phyloP scores from a whole-genome alignment of 2,888 invertebrate genomes.

The Tenthredo distinguenda region DNA sequence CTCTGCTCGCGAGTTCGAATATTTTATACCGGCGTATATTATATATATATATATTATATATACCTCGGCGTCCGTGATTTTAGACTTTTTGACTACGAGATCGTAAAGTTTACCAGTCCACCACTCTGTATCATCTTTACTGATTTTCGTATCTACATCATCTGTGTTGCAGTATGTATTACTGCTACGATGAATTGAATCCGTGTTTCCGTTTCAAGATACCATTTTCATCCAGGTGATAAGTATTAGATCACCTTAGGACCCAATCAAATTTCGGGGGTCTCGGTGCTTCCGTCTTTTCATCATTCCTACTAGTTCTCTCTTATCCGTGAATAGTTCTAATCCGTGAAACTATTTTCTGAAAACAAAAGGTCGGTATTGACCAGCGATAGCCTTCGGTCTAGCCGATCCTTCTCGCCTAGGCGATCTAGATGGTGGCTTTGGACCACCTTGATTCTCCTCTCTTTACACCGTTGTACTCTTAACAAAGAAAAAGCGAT shows the following conservation, averaged over 20 bases:
- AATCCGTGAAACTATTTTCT: slow-evolving; percentile 9
- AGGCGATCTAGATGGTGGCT: background rate
- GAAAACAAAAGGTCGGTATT: slow-evolving; percentile 26
- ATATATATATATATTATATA: background rate
- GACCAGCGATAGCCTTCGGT: slow-evolving; percentile 4
- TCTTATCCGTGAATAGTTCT: background rate
- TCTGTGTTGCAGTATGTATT: background rate
- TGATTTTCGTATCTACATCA: background rate
- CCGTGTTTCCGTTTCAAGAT: background rate
- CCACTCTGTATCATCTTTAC: slow-evolving; percentile 1
- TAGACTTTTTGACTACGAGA: slow-evolving; percentile 24
- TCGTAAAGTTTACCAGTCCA: slow-evolving; percentile 31
- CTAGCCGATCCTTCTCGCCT: background rate
- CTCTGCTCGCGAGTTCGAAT: slow-evolving; percentile 56
- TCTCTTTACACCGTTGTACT: slow-evolving; percentile 24
- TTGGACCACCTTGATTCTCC: slow-evolving; percentile 8
- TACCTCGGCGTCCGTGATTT: slow-evolving; percentile 33
- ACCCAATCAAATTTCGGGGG: background rate
- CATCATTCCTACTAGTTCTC: background rate
- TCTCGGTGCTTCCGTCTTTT: background rate
- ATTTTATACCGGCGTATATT: slow-evolving; percentile 40
- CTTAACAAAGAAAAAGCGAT: slow-evolving; percentile 32
- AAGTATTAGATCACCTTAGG: background rate
- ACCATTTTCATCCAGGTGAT: background rate
- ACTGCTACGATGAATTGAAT: background rate